These are phyloP conservation scores for Digitonthophagus gazella DNA, from an alignment of 2,888 invertebrate species.

Conservation along the genomic window DNA sequence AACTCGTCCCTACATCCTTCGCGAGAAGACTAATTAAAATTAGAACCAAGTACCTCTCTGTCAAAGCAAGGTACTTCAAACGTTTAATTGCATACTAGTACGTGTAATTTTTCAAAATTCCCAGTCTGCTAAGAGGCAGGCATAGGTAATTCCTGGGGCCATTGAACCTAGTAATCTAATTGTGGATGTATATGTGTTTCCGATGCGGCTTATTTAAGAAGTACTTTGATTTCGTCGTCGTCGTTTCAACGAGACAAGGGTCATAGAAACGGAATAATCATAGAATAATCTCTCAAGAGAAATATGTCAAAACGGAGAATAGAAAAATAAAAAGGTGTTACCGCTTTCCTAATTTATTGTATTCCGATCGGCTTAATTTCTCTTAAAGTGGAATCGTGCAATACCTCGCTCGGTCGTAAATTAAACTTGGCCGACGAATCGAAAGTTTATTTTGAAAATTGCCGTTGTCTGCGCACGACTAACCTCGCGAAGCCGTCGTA, in stretches of 20 bases:
- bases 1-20: not conserved
- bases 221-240: not conserved
- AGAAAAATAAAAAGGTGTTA: not conserved
- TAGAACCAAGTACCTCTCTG: conserved; percentile 1
- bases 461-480: not conserved
- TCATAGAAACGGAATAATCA: no score
- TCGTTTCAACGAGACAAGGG: not conserved
- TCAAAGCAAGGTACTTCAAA: not conserved
- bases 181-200: not conserved
- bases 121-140: conserved; percentile 16
- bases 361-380: not conserved
- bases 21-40: not conserved
- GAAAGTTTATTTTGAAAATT: not conserved
- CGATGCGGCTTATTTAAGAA: not conserved
- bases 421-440: not conserved
- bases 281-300: not conserved
- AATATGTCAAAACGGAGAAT: not conserved
- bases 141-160: not conserved
- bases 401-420: not conserved
- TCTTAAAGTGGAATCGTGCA: not conserved
- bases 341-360: not conserved
- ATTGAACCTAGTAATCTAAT: not conserved
- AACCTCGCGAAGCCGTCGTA: not conserved
- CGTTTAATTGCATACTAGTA: conserved; percentile 14
- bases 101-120: conserved; percentile 23